Conservation (phyloP, 2,113 vertebrate species). For the Plotosus lineatus region DNA sequence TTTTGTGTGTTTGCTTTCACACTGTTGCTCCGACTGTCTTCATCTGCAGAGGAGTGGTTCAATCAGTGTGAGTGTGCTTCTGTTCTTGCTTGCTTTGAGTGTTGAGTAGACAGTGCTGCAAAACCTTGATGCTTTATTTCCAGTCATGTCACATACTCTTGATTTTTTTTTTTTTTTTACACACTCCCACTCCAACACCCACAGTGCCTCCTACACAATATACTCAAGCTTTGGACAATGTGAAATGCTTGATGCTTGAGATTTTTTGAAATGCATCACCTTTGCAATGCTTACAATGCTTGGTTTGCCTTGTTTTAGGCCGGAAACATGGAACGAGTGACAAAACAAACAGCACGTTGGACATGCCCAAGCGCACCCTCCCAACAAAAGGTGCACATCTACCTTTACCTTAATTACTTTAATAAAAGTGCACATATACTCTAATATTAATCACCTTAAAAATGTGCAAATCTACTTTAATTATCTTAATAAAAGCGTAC, state of each 20-base stretch:
- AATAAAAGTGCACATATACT: no score
- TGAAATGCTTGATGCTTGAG: constrained; percentile 19
- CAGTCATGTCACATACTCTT: constrained; percentile 43
- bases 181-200: constrained; percentile 46
- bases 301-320: constrained; percentile 76
- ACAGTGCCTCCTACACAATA: constrained; percentile 38
- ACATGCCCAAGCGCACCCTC: constrained; percentile 85
- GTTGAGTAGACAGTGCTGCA: constrained; percentile 32
- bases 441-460: no score
- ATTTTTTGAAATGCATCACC: constrained; percentile 9
- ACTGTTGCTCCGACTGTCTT: constrained; percentile 34
- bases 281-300: constrained; percentile 31
- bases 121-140: constrained; percentile 50
- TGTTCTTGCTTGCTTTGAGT: constrained; percentile 36
- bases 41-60: constrained; percentile 89
- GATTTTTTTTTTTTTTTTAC: constrained; percentile 36
- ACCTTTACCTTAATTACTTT: no score
- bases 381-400: constrained; percentile 83
- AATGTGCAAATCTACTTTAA: no score
- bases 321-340: constrained; percentile 87
- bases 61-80: constrained; percentile 85
- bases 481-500: no score
- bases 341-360: constrained; percentile 86
- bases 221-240: constrained; percentile 35
- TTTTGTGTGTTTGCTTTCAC: constrained; percentile 55